phyloP scores from a whole-genome alignment of 1,140 invertebrate genomes.

The Microplitis mediator region DNA sequence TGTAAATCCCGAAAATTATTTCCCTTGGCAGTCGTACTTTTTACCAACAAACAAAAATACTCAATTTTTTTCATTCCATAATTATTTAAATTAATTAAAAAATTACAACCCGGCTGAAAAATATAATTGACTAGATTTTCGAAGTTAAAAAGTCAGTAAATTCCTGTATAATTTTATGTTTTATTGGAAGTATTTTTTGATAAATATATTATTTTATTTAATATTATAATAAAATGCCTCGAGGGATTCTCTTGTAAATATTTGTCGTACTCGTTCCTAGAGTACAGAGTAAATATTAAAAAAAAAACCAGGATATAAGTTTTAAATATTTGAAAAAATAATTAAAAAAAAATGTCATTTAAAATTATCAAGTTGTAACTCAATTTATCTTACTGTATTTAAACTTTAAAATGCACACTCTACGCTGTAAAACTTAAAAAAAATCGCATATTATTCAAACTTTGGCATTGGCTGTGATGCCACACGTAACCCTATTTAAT shows the following conservation, averaged over 20 bases:
- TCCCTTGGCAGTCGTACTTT: conserved; percentile 2
- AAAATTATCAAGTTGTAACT: neutral
- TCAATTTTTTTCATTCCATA: no score
- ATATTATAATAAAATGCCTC: neutral
- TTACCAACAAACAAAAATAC: neutral
- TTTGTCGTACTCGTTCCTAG: neutral
- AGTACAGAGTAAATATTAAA: neutral
- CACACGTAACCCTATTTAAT: no score
- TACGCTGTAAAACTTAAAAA: neutral
- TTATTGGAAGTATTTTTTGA: neutral
- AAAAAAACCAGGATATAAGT: neutral
- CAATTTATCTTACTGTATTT: neutral
- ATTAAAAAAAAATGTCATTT: neutral
- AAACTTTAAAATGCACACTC: neutral
- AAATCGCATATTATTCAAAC: no score
- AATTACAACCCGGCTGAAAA: no score
- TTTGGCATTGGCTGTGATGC: no score
- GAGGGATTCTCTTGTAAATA: neutral
- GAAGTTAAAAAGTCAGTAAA: neutral
- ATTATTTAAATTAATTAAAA: no score
- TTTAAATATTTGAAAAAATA: neutral
- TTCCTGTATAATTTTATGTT: neutral
- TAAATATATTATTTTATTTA: neutral
- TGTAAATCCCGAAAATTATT: conserved; percentile 5
- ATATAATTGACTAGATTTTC: no score